Percentiles rank a stretch among this genome's conserved stretches.
Conservation (phyloP, 2,888 invertebrate species). For the Eucera pruinosa region DNA sequence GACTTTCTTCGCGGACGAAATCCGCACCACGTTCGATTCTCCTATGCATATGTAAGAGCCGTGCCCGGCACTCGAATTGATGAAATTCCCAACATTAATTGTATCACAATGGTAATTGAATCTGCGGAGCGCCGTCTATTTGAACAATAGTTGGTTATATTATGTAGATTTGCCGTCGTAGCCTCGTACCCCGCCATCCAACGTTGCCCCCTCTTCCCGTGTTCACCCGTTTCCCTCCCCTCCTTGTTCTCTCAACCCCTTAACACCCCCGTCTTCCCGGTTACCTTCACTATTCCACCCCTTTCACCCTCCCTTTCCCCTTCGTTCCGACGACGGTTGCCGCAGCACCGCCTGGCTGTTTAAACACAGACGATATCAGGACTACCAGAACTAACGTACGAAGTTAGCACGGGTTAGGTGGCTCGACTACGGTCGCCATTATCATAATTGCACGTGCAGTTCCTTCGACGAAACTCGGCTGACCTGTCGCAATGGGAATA, state of each 20-base stretch:
- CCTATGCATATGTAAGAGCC: constrained; percentile 84
- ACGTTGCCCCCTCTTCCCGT: constrained; percentile 68
- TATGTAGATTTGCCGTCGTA: constrained; percentile 84
- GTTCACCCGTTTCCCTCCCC: constrained; percentile 37
- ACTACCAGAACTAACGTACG: constrained; percentile 80
- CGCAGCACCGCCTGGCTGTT: constrained; percentile 82
- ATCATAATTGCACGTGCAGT: constrained; percentile 82
- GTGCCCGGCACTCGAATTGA: constrained; percentile 83
- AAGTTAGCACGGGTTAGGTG: constrained; percentile 76
- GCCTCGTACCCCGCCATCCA: constrained; percentile 73
- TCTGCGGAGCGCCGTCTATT: constrained; percentile 84
- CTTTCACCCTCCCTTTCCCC: constrained; percentile 32
- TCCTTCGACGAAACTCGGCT: constrained; percentile 73
- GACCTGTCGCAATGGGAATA: constrained; percentile 72
- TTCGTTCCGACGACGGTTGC: constrained; percentile 68
- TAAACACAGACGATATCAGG: constrained; percentile 84
- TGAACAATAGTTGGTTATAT: constrained; percentile 85
- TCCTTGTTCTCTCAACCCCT: constrained; percentile 40
- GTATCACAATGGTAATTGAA: constrained; percentile 85
- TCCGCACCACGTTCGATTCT: constrained; percentile 81
- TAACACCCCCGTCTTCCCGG: constrained; percentile 56
- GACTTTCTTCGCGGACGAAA: constrained; percentile 73
- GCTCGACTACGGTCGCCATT: constrained; percentile 78
- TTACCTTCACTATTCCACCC: constrained; percentile 52
- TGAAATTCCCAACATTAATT: constrained; percentile 85